Evolutionary conservation across 2,113 vertebrate species (phyloP).

Genomic region (Egretta garzetta): DNA sequence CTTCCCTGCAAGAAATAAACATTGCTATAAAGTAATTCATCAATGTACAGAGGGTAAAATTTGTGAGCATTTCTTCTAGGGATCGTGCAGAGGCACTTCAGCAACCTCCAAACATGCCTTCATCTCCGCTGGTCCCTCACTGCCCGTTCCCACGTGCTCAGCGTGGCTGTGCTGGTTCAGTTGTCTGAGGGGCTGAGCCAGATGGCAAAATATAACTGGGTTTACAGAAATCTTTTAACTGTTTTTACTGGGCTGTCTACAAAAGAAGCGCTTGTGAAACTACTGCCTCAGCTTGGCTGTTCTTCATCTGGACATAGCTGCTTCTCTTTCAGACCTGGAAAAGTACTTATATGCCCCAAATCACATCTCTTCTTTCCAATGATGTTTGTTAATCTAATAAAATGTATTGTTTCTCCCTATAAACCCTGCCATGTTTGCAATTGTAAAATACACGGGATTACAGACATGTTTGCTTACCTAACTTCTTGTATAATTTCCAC

Average conservation of each 20-base stretch:
- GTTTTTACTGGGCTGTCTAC: slow-evolving; percentile 3
- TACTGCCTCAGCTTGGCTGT: not conserved
- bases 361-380: not conserved
- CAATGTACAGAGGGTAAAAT: not conserved
- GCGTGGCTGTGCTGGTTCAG: not conserved
- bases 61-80: not conserved
- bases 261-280: not conserved
- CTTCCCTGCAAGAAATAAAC: not conserved
- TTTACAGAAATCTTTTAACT: not conserved
- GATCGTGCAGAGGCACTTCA: not conserved
- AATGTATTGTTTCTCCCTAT: not conserved
- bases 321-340: not conserved
- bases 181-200: slow-evolving; percentile 10
- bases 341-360: not conserved
- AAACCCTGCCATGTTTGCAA: not conserved
- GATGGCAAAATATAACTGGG: not conserved
- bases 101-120: not conserved
- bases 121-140: not conserved
- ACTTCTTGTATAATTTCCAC: not conserved
- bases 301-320: not conserved
- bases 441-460: slow-evolving; percentile 12
- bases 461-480: not conserved
- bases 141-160: not conserved
- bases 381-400: not conserved
- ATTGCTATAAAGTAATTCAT: not conserved